phyloP scores from a whole-genome alignment of 1,140 invertebrate genomes.

The Papilio xuthus region DNA sequence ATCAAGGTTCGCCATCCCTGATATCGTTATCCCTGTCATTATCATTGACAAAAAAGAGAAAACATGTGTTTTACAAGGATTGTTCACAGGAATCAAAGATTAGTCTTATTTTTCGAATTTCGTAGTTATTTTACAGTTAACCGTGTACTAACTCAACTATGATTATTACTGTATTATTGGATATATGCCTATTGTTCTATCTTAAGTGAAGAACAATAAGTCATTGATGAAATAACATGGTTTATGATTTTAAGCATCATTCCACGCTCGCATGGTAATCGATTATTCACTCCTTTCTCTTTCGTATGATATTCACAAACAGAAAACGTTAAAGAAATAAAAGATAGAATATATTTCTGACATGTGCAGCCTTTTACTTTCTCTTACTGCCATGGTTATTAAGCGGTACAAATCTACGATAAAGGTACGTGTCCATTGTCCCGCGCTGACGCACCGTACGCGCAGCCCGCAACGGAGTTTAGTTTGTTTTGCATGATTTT shows the following conservation, averaged over 20 bases:
- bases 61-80: too few species aligned
- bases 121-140: neutral
- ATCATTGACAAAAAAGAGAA: too few species aligned
- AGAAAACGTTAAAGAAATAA: neutral
- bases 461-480: too few species aligned
- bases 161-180: too few species aligned
- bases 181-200: neutral
- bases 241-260: neutral
- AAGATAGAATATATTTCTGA: neutral
- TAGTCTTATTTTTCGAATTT: neutral
- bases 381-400: neutral
- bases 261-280: neutral
- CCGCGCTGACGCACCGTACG: too few species aligned
- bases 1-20: too few species aligned
- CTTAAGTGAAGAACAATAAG: neutral
- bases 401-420: neutral
- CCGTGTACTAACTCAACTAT: neutral
- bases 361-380: neutral
- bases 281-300: slow-evolving; percentile 27
- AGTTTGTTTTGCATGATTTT: too few species aligned
- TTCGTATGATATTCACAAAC: neutral
- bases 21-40: too few species aligned
- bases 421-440: too few species aligned
- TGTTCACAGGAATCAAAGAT: too few species aligned
- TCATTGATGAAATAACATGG: neutral